These are phyloP conservation scores for Campylomormyrus tamandua DNA, from an alignment of 2,113 vertebrate species.

Conservation along the genomic window DNA sequence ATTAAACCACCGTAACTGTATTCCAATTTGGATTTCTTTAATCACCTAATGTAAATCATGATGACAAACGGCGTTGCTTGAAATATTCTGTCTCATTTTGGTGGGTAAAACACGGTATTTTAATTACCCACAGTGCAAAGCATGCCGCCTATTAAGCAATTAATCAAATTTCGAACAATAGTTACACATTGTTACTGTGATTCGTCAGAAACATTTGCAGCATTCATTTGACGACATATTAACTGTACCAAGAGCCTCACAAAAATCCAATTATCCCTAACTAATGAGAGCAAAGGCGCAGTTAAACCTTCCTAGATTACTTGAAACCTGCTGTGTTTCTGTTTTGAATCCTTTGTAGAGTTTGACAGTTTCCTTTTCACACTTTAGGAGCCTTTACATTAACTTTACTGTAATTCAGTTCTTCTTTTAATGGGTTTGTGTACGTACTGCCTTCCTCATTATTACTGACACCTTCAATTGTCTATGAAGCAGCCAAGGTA, in stretches of 20 bases:
- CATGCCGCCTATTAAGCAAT: constrained; percentile 33
- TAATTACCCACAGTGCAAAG: constrained; percentile 44
- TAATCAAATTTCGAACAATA: constrained; percentile 22
- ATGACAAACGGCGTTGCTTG: background rate
- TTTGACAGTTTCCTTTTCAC: background rate
- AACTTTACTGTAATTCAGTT: background rate
- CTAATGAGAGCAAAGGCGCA: background rate
- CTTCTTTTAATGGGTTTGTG: background rate
- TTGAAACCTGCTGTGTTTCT: background rate
- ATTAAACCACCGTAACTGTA: background rate
- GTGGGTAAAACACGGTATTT: background rate
- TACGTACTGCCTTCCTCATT: background rate
- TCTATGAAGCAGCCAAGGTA: background rate
- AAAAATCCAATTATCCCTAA: constrained; percentile 3
- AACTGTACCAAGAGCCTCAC: background rate
- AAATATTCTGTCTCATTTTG: background rate
- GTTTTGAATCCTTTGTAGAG: background rate
- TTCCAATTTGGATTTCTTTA: background rate
- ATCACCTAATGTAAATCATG: background rate
- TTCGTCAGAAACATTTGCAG: background rate
- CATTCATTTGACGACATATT: background rate
- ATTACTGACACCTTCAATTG: background rate
- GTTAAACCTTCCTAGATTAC: background rate
- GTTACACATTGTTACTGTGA: constrained; percentile 21
- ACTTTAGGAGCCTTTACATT: background rate